phyloP scores from a whole-genome alignment of 2,888 invertebrate genomes.

The Yponomeuta plumbellus region DNA sequence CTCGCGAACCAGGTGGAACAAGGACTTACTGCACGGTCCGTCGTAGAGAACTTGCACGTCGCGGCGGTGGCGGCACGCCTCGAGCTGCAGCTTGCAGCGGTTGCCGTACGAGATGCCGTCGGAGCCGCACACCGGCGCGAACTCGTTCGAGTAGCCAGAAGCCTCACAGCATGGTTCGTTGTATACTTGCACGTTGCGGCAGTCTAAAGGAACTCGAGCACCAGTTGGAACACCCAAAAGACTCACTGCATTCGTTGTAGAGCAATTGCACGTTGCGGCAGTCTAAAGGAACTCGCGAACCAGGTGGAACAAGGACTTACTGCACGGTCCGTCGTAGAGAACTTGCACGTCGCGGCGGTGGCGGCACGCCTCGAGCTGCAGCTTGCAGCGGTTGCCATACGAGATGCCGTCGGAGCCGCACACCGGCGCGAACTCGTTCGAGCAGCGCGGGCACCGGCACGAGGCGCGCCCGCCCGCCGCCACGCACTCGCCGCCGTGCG shows the following conservation, averaged over 20 bases:
- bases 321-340: slow-evolving; percentile 89
- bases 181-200: slow-evolving; percentile 85
- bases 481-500: slow-evolving; percentile 82
- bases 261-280: slow-evolving; percentile 76
- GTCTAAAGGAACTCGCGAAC: too few species aligned
- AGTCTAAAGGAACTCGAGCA: too few species aligned
- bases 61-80: slow-evolving; percentile 85
- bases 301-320: slow-evolving; percentile 84
- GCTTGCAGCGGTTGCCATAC: slow-evolving; percentile 89
- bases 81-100: slow-evolving; percentile 87
- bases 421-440: slow-evolving; percentile 89
- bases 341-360: slow-evolving; percentile 84
- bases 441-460: slow-evolving; percentile 91
- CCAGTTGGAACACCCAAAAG: too few species aligned
- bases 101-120: slow-evolving; percentile 90
- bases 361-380: slow-evolving; percentile 86
- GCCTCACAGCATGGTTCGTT: slow-evolving; percentile 92
- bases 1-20: too few species aligned
- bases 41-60: slow-evolving; percentile 86
- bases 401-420: slow-evolving; percentile 90
- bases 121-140: slow-evolving; percentile 84
- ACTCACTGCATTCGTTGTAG: too few species aligned
- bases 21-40: slow-evolving; percentile 90
- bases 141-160: slow-evolving; percentile 27
- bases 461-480: slow-evolving; percentile 83